Conservation (phyloP, 2,888 invertebrate genomes). For the Drosophila buzzatii region DNA sequence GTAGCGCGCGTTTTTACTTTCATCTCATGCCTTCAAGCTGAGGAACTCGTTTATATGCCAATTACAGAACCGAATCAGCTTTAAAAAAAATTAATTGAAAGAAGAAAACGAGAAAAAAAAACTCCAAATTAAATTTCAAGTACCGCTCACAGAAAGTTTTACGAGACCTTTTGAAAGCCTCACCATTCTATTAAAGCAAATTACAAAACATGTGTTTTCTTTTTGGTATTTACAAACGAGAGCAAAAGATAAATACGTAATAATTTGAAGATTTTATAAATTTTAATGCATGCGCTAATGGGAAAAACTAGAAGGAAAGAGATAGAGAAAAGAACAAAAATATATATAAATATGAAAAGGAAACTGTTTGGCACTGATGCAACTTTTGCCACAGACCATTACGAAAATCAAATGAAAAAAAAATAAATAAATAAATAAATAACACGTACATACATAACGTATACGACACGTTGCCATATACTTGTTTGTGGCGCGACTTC, state of each 20-base stretch:
- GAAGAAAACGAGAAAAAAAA: neutral
- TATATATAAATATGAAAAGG: neutral
- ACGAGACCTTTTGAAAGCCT: neutral
- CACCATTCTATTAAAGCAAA: slow-evolving; percentile 21
- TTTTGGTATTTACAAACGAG: slow-evolving; percentile 26
- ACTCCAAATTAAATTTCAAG: slow-evolving; percentile 31
- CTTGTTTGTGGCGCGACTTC: neutral
- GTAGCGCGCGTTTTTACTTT: slow-evolving; percentile 31
- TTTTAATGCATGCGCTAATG: slow-evolving; percentile 22
- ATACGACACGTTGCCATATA: slow-evolving; percentile 39
- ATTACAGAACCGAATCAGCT: slow-evolving; percentile 50
- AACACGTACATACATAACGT: slow-evolving; percentile 48
- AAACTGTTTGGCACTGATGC: slow-evolving; percentile 39
- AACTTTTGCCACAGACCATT: slow-evolving; percentile 47
- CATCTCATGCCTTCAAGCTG: slow-evolving; percentile 13
- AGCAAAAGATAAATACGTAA: slow-evolving; percentile 3
- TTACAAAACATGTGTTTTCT: slow-evolving; percentile 25
- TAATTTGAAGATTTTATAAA: slow-evolving; percentile 26
- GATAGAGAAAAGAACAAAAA: too few relatives aligned
- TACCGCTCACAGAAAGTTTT: slow-evolving; percentile 22
- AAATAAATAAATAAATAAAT: too few relatives aligned
- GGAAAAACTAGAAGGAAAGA: neutral
- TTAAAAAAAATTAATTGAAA: neutral
- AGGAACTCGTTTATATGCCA: slow-evolving; percentile 44
- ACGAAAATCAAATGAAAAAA: slow-evolving; percentile 60